phyloP scores from a whole-genome alignment of 2,113 vertebrate species.

The Bolborhynchus lineola region DNA sequence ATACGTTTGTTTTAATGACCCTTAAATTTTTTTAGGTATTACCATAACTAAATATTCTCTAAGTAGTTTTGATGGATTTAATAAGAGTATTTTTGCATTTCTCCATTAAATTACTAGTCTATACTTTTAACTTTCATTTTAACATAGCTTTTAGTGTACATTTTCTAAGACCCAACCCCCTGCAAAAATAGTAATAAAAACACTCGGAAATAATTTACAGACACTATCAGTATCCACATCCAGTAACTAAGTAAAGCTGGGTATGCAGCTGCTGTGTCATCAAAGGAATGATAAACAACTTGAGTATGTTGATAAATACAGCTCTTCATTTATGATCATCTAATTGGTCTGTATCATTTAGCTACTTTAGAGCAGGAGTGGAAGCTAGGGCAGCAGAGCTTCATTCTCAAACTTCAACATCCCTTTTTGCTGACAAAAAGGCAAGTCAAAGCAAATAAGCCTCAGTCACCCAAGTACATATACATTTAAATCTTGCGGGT shows the following conservation, averaged over 20 bases:
- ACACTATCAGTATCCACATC: neutral
- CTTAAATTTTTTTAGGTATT: neutral
- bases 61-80: neutral
- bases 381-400: neutral
- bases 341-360: neutral
- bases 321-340: neutral
- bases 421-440: neutral
- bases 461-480: neutral
- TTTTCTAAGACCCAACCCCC: neutral
- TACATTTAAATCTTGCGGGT: neutral
- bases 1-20: neutral
- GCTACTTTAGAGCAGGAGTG: neutral
- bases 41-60: neutral
- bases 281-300: neutral
- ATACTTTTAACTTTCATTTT: neutral
- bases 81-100: neutral
- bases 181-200: neutral
- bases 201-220: neutral
- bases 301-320: neutral
- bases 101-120: neutral
- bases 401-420: neutral
- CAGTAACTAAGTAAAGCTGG: neutral
- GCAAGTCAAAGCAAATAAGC: neutral
- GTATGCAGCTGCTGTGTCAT: neutral
- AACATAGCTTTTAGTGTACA: neutral